Percentiles rank a stretch among this genome's conserved stretches.
These are phyloP conservation scores for Dreissena rostriformis DNA, from an alignment of 1,140 invertebrate species.

Conservation along the genomic window DNA sequence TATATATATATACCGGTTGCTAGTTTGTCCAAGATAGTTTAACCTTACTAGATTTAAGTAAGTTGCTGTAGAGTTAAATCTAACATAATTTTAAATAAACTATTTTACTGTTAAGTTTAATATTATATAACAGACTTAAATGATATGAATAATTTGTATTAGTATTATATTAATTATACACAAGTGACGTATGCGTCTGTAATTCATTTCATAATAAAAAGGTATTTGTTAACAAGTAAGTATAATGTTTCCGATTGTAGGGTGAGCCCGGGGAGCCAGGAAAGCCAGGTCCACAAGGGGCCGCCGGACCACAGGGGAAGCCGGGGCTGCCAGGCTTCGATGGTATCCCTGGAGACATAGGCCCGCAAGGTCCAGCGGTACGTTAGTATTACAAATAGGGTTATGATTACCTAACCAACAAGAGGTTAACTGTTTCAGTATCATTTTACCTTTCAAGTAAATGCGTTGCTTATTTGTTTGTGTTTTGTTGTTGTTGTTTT, in stretches of 20 bases:
- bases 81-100: not conserved
- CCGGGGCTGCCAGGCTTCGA: constrained; percentile 46
- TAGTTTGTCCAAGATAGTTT: not conserved
- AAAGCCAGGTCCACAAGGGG: constrained; percentile 50
- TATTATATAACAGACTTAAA: not conserved
- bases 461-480: not conserved
- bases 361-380: constrained; percentile 36
- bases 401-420: not conserved
- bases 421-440: not conserved
- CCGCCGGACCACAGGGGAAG: constrained; percentile 46
- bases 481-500: not conserved
- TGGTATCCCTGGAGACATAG: constrained; percentile 23
- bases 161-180: not conserved
- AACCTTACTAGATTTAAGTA: not conserved
- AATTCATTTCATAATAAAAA: too few relatives aligned
- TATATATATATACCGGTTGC: too few relatives aligned
- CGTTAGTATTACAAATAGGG: not conserved
- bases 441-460: not conserved
- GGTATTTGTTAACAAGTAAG: too few relatives aligned
- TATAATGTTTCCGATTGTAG: constrained; percentile 12
- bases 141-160: not conserved
- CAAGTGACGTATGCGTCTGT: too few relatives aligned
- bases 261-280: constrained; percentile 57
- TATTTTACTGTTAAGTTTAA: not conserved
- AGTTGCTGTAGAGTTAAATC: not conserved